Conservation (phyloP, 2,888 invertebrate species). For the Lasioglossum vierecki region DNA sequence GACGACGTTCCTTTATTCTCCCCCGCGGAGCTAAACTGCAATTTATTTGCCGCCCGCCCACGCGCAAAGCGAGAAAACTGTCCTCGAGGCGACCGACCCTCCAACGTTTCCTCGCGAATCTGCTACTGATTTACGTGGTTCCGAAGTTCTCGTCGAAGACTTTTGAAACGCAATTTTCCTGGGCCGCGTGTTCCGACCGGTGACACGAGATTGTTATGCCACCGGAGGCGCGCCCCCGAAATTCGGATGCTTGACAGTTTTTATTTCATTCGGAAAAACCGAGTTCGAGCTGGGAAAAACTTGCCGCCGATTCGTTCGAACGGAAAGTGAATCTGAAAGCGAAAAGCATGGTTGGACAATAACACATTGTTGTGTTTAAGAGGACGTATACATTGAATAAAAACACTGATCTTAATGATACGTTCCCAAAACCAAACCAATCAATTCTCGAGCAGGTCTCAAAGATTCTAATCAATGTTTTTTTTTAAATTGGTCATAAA, state of each 20-base stretch:
- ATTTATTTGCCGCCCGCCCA: constrained; percentile 31
- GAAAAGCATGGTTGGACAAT: not conserved
- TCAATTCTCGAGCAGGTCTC: too few relatives aligned
- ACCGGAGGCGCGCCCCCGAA: not conserved
- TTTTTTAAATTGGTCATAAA: not conserved
- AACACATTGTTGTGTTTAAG: too few relatives aligned
- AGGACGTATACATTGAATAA: too few relatives aligned
- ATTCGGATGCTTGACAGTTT: constrained; percentile 1
- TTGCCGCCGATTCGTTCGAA: not conserved
- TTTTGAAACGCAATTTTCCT: constrained; percentile 28
- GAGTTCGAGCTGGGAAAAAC: not conserved
- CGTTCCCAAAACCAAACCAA: too few relatives aligned
- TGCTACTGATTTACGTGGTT: constrained; percentile 30
- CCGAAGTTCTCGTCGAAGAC: constrained; percentile 16
- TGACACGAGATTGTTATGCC: not conserved
- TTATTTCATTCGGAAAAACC: not conserved
- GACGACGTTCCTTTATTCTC: constrained; percentile 33
- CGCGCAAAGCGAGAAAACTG: constrained; percentile 7
- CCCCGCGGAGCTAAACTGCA: constrained; percentile 36
- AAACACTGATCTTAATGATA: too few relatives aligned
- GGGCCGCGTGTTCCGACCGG: not conserved
- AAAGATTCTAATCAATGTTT: not conserved
- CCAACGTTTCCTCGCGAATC: not conserved
- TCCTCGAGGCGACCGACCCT: not conserved
- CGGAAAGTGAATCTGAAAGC: not conserved